These are phyloP conservation scores for Lysandra bellargus DNA, from an alignment of 2,888 invertebrate genomes.

Conservation along the genomic window DNA sequence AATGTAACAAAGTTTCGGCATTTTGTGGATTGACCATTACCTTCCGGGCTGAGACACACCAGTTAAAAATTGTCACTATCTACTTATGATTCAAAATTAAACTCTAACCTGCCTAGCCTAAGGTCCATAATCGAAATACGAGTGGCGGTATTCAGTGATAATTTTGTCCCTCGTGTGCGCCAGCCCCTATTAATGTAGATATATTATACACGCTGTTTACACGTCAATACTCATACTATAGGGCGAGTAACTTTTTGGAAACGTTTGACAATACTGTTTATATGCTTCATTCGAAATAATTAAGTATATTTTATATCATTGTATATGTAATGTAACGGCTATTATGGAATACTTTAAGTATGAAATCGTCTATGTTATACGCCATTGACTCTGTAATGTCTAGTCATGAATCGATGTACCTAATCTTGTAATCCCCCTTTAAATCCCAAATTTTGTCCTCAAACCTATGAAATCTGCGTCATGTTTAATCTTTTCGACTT, in stretches of 20 bases:
- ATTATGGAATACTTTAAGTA: constrained; percentile 37
- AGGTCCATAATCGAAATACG: neutral
- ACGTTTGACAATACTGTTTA: constrained; percentile 74
- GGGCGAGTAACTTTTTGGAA: constrained; percentile 72
- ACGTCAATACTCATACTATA: constrained; percentile 64
- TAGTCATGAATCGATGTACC: constrained; percentile 56
- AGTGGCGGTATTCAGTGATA: neutral
- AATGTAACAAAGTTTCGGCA: constrained; percentile 66
- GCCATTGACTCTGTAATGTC: constrained; percentile 47
- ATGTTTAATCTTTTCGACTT: constrained; percentile 1
- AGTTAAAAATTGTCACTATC: constrained; percentile 46
- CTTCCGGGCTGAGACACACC: constrained; percentile 41
- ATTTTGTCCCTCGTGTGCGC: neutral
- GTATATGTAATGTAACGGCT: constrained; percentile 39
- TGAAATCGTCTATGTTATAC: constrained; percentile 24
- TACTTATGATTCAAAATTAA: neutral
- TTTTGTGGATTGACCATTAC: constrained; percentile 58
- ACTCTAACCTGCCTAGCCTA: neutral
- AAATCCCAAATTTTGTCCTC: neutral
- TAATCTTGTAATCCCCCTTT: neutral
- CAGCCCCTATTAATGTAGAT: constrained; percentile 50
- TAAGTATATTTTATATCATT: constrained; percentile 36
- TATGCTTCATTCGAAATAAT: constrained; percentile 61
- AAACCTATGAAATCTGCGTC: neutral
- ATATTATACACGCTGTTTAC: constrained; percentile 40